These are phyloP conservation scores for Drosophila trapezifrons DNA, from an alignment of 1,140 invertebrate genomes.

Conservation along the genomic window DNA sequence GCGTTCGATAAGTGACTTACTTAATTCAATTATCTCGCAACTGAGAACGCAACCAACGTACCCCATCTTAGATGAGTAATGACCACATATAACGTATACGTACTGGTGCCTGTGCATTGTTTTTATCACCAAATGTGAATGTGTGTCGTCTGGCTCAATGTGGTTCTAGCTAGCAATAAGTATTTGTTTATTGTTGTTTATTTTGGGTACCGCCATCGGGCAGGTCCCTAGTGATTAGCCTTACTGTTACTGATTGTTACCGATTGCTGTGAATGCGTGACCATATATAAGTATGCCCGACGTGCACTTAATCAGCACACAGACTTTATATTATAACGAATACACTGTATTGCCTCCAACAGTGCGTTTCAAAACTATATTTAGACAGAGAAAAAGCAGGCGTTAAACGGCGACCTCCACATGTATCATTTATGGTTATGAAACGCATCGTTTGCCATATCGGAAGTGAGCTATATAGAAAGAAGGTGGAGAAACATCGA, in stretches of 20 bases:
- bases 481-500: no score
- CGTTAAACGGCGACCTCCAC: slow-evolving; percentile 5
- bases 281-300: neutral
- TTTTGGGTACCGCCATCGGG: slow-evolving; percentile 16
- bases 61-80: slow-evolving; percentile 40
- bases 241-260: slow-evolving; percentile 31
- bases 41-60: neutral
- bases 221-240: slow-evolving; percentile 28
- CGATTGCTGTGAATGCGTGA: slow-evolving; percentile 42
- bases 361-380: slow-evolving; percentile 23
- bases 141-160: slow-evolving; percentile 16
- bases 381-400: neutral
- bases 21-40: slow-evolving; percentile 75
- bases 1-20: slow-evolving; percentile 79
- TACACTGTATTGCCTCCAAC: neutral
- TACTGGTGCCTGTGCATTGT: slow-evolving; percentile 2
- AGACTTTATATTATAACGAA: slow-evolving; percentile 1
- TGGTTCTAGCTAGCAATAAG: slow-evolving; percentile 24
- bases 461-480: slow-evolving; percentile 30
- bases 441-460: slow-evolving; percentile 36
- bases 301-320: slow-evolving; percentile 14
- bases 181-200: slow-evolving; percentile 23
- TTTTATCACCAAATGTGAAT: neutral
- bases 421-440: slow-evolving; percentile 27
- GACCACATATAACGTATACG: slow-evolving; percentile 28